Percentiles rank a stretch among this genome's conserved stretches.
phyloP scores from a whole-genome alignment of 2,113 vertebrate species.

The Picathartes gymnocephalus region DNA sequence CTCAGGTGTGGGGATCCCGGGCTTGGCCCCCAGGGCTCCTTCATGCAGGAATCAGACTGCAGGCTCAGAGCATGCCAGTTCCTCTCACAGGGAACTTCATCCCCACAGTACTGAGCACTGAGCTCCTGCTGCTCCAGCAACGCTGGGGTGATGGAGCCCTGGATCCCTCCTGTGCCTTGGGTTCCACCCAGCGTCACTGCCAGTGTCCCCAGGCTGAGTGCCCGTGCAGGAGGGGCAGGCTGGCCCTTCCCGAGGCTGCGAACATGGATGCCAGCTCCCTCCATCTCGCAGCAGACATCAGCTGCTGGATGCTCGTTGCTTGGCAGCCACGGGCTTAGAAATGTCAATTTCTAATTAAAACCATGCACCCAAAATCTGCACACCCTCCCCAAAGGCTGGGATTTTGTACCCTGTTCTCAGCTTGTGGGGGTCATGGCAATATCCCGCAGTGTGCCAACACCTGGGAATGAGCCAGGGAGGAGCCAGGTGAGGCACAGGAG shows the following conservation, averaged over 20 bases:
- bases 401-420: background rate
- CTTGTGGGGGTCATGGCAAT: background rate
- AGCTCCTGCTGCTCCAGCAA: background rate
- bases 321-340: slow-evolving; percentile 63
- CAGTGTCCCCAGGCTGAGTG: accelerated
- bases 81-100: background rate
- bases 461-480: background rate
- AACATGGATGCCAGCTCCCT: background rate
- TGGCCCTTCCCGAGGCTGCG: background rate
- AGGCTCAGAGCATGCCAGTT: background rate
- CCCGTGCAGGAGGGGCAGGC: background rate
- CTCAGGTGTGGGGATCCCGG: background rate
- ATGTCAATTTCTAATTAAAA: slow-evolving; percentile 65
- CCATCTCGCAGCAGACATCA: background rate
- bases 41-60: background rate
- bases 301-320: slow-evolving; percentile 49
- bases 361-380: slow-evolving; percentile 27
- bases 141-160: accelerated
- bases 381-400: background rate
- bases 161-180: background rate
- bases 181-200: background rate
- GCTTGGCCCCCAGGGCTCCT: background rate
- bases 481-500: background rate
- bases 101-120: accelerated
- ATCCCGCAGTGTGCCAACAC: background rate